These are phyloP conservation scores for Tachuris rubrigastra DNA, from an alignment of 2,113 vertebrate species.

Conservation along the genomic window DNA sequence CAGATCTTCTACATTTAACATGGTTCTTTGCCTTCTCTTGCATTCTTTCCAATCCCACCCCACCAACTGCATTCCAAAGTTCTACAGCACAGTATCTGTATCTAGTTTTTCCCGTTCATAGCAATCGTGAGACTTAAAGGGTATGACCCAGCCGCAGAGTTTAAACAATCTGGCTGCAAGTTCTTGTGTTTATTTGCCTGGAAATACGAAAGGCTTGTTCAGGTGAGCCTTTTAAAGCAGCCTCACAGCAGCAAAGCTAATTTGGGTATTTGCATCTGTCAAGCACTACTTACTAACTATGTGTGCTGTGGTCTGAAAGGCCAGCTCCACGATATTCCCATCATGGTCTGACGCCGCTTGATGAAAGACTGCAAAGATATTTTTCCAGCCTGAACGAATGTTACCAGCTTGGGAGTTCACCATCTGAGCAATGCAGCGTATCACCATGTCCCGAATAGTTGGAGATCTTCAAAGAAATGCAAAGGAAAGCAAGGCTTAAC, in stretches of 20 bases:
- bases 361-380: conserved; percentile 97
- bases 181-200: background rate
- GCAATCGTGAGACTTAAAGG: background rate
- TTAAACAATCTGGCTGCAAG: background rate
- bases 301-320: conserved; percentile 94
- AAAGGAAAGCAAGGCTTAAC: background rate
- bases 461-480: conserved; percentile 79
- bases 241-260: background rate
- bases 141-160: background rate
- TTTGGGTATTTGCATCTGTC: background rate
- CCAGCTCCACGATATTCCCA: conserved; percentile 93
- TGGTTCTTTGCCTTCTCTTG: background rate
- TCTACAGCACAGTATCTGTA: background rate
- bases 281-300: conserved; percentile 89
- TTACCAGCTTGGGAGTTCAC: conserved; percentile 95
- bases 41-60: background rate
- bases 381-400: conserved; percentile 99
- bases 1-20: background rate
- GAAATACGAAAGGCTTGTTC: background rate
- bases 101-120: background rate
- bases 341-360: conserved; percentile 94
- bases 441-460: conserved; percentile 97
- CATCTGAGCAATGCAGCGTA: conserved; percentile 96
- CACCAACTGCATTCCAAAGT: background rate
- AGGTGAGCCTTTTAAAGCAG: background rate